These are phyloP conservation scores for Belgica antarctica DNA, from an alignment of 2,888 invertebrate genomes.

Conservation along the genomic window DNA sequence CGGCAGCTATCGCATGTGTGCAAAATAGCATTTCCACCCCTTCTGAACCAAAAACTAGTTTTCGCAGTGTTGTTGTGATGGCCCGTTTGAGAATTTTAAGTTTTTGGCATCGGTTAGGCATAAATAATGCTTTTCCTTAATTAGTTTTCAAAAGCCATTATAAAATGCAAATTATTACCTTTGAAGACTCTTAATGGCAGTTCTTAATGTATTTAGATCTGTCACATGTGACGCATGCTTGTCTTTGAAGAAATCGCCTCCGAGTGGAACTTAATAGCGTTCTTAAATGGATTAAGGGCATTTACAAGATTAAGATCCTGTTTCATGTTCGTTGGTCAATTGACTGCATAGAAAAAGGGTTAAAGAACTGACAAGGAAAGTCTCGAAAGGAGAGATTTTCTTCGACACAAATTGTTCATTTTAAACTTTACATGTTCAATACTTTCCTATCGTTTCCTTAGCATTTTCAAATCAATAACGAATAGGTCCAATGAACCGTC, in stretches of 20 bases:
- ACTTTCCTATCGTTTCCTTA: too few species aligned
- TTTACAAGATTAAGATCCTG: neutral
- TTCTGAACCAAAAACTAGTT: slow-evolving; percentile 36
- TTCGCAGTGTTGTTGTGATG: neutral
- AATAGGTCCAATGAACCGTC: slow-evolving; percentile 3
- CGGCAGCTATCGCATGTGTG: slow-evolving; percentile 31
- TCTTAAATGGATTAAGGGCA: slow-evolving; percentile 35
- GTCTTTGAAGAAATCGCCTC: neutral
- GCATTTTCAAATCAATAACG: neutral
- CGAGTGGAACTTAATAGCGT: slow-evolving; percentile 6
- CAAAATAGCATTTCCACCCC: neutral
- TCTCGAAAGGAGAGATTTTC: too few species aligned
- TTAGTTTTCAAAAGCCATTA: slow-evolving; percentile 29
- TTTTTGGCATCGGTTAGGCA: slow-evolving; percentile 25
- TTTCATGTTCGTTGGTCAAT: too few species aligned
- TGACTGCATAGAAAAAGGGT: too few species aligned
- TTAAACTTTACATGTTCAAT: too few species aligned
- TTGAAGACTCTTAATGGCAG: slow-evolving; percentile 34
- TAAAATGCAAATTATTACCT: slow-evolving; percentile 39
- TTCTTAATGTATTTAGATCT: slow-evolving; percentile 4
- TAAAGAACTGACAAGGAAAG: neutral
- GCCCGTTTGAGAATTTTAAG: slow-evolving; percentile 20
- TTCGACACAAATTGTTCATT: too few species aligned
- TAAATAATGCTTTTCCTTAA: slow-evolving; percentile 35
- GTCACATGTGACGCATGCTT: slow-evolving; percentile 22